Evolutionary conservation across 2,797 vertebrate species (phyloP).

Genomic region (Falco novaeseelandiae): DNA sequence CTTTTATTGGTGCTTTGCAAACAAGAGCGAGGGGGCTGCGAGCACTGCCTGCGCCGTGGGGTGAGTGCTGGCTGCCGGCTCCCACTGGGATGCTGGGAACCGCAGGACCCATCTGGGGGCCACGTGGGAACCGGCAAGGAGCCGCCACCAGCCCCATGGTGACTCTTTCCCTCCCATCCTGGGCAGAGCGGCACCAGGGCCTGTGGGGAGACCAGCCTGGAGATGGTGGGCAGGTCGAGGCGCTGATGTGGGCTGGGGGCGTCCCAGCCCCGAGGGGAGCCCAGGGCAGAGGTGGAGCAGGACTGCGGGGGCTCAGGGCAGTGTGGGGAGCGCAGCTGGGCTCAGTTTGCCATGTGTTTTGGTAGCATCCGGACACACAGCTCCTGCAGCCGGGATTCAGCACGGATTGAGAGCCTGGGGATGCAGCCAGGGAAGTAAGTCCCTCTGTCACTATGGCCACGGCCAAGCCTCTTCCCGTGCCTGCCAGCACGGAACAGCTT

Average conservation of each 20-base stretch:
- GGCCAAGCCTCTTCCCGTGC: not conserved
- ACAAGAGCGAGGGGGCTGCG: not conserved
- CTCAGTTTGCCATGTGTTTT: not conserved
- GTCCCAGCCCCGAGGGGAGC: accelerated
- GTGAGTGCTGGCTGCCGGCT: not conserved
- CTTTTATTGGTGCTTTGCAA: not conserved
- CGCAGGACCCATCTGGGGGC: not conserved
- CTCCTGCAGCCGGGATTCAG: not conserved
- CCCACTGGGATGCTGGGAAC: not conserved
- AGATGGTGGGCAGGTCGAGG: not conserved
- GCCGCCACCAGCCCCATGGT: accelerated
- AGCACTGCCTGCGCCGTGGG: not conserved
- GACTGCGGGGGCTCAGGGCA: not conserved
- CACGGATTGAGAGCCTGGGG: not conserved
- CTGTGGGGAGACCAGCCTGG: accelerated
- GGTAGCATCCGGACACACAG: not conserved
- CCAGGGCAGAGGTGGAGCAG: not conserved
- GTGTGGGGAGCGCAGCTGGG: accelerated
- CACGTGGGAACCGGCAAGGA: not conserved
- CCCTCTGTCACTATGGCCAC: not conserved
- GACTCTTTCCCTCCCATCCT: not conserved
- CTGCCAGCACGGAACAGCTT: not conserved
- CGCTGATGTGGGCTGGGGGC: not conserved
- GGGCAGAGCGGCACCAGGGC: accelerated
- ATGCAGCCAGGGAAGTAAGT: constrained; percentile 28